Evolutionary conservation across 2,888 invertebrate genomes (phyloP).

Genomic region (Dermolepida albohirtum): DNA sequence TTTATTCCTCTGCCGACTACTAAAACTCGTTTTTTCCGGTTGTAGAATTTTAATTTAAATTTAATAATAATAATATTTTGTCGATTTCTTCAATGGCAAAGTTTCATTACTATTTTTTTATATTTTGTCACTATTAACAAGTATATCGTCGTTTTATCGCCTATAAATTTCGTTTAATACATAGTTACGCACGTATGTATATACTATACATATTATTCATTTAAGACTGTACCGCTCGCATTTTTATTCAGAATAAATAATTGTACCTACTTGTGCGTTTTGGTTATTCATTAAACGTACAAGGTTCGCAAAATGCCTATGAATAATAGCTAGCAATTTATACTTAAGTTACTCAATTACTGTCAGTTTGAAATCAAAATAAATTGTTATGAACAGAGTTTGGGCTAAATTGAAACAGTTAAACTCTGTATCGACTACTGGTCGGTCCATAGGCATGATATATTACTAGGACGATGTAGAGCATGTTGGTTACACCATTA

Average conservation of each 20-base stretch:
- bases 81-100: too few relatives aligned
- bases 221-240: not conserved
- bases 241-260: not conserved
- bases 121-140: too few relatives aligned
- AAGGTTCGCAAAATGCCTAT: constrained; percentile 8
- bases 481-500: constrained; percentile 61
- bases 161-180: too few relatives aligned
- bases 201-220: not conserved
- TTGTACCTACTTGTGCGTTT: not conserved
- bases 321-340: constrained; percentile 37
- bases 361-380: constrained; percentile 43
- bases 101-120: too few relatives aligned
- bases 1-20: too few relatives aligned
- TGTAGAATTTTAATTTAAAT: too few relatives aligned
- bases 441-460: constrained; percentile 54
- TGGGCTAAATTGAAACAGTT: constrained; percentile 52
- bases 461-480: constrained; percentile 62
- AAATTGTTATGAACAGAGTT: constrained; percentile 44
- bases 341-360: constrained; percentile 42
- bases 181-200: not conserved
- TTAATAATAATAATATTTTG: too few relatives aligned
- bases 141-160: too few relatives aligned
- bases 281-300: not conserved
- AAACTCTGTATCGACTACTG: constrained; percentile 50
- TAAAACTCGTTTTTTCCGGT: too few relatives aligned